Evolutionary conservation across 2,113 vertebrate genomes (phyloP).

Genomic region (Pterocles gutturalis): DNA sequence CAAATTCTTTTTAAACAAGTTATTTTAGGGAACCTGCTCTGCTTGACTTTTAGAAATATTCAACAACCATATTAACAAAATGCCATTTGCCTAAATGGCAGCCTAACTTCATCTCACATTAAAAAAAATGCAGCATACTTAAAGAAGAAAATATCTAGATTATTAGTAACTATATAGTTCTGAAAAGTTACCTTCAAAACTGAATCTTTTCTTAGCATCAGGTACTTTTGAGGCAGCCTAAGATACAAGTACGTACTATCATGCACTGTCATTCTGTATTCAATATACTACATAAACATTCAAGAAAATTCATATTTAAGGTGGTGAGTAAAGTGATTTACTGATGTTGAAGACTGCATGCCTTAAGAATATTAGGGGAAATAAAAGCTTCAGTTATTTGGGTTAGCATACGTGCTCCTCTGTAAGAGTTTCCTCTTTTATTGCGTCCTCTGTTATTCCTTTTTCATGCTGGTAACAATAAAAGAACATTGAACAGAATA

Average conservation of each 20-base stretch:
- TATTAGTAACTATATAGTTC: not conserved
- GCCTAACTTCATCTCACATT: not conserved
- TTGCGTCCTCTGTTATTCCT: not conserved
- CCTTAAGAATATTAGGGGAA: not conserved
- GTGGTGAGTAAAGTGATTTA: not conserved
- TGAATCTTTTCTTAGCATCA: not conserved
- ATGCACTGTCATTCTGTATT: not conserved
- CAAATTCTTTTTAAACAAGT: conserved; percentile 44
- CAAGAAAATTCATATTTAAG: not conserved
- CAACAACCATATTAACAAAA: conserved; percentile 5
- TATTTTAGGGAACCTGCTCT: conserved; percentile 37
- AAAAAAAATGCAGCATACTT: not conserved
- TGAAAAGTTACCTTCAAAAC: not conserved
- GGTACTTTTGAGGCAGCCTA: not conserved
- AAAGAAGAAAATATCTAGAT: not conserved
- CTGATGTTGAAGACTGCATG: not conserved
- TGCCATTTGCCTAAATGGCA: not conserved
- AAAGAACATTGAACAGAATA: not conserved
- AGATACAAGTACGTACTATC: not conserved
- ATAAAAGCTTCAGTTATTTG: not conserved
- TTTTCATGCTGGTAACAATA: not conserved
- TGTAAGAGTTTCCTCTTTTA: not conserved
- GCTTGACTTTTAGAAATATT: conserved; percentile 15
- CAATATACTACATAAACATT: not conserved
- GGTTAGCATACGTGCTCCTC: not conserved